Evolutionary conservation across 1,140 invertebrate genomes (phyloP).

Genomic region (Rhagoletis zephyria): DNA sequence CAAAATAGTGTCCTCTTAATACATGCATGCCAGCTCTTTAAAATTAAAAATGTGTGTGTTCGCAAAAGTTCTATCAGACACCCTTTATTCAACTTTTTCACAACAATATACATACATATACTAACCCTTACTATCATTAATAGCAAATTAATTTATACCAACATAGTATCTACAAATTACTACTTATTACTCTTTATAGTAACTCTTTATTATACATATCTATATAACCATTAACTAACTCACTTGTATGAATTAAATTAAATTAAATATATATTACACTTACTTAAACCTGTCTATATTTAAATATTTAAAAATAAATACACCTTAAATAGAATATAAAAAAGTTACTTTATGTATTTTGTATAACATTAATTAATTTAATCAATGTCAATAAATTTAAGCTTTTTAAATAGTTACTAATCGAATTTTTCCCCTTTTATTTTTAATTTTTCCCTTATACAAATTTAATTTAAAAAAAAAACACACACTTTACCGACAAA

Average conservation of each 20-base stretch:
- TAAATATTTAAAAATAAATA: constrained; percentile 53
- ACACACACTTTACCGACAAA: not conserved
- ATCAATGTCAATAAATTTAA: not conserved
- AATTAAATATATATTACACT: not conserved
- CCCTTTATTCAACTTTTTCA: too few relatives aligned
- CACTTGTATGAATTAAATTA: not conserved
- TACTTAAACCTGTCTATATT: constrained; percentile 9
- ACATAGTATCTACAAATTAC: not conserved
- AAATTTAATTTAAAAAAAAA: constrained; percentile 22
- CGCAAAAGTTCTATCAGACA: too few relatives aligned
- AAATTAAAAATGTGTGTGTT: too few relatives aligned
- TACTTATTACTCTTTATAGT: not conserved
- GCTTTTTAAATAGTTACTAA: constrained; percentile 35
- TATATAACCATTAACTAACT: not conserved
- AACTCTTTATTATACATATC: not conserved
- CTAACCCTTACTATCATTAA: constrained; percentile 13
- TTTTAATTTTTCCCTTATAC: constrained; percentile 60
- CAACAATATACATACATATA: not conserved
- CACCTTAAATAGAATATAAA: constrained; percentile 8
- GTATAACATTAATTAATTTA: constrained; percentile 32
- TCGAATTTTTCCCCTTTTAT: constrained; percentile 51
- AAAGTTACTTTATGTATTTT: constrained; percentile 41
- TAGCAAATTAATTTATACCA: not conserved
- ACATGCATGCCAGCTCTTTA: too few relatives aligned
- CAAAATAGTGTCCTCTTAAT: too few relatives aligned